Base-by-base conservation (phyloP, 2,888 invertebrate species). In the Euplagia quadripunctaria region DNA sequence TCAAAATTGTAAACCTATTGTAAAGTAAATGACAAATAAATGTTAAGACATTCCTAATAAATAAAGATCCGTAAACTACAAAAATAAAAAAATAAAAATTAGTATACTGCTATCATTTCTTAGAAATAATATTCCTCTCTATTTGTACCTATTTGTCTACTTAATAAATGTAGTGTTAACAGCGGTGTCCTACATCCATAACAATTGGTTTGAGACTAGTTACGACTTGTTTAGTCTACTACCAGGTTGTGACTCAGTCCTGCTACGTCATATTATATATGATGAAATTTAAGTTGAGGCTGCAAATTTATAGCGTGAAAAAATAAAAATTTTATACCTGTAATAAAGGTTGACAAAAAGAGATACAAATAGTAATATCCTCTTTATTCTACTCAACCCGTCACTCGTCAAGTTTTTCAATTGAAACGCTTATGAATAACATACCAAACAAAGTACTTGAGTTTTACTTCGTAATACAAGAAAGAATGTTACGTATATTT, bases 401-500 rank as follows among this genome's bases (percentile, higher is more conserved):
- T 55, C 8, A 1, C 55, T 68, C 4, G n/a, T 67, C 42, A 74
- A 71, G 11, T 61, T 65, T 63, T 68, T 75, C 73, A 76, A 72
- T 46, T 31, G 64, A n/a, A 67, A 75, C 79, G 2, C 31, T 76
- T 79, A 76, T 70, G 70, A 73, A 75, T 72, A 77, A 71, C 31
- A 51, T 65, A 72, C 58, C 64, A 68, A 68, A 49, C 16, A 58
- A 52, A 73, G 71, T 72, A 79, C 71, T 61, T 31, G 55, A 73
- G 64, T 46, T 68, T 68, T 68, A 84, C 72, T 78, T 79, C 79
- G 41, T 71, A 74, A 79, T 78, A 73, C 68, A 64, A 68, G 69
- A 78, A 74, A 87, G 85, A 87, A 91, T 87, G 85, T 91, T 88
- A 90, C 86, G 87, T 86, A 82, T 77, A 81, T 87, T 66, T 65